A percentile compares a stretch with the other conserved stretches of the same genome.
These are phyloP conservation scores for Spatula versicolor DNA, from an alignment of 2,797 vertebrate species.

Conservation along the genomic window DNA sequence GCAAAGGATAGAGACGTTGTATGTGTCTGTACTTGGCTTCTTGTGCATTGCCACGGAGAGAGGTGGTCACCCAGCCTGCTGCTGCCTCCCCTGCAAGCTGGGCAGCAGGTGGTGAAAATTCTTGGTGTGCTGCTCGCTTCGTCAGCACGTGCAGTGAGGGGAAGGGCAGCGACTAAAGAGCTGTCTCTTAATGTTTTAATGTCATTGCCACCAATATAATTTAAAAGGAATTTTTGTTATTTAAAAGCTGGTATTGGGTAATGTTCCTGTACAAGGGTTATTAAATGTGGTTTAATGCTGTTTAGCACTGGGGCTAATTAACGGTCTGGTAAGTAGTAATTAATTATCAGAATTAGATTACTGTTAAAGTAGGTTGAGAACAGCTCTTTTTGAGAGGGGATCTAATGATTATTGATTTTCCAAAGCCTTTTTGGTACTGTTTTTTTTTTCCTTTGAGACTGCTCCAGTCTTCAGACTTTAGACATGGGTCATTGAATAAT, in stretches of 20 bases:
- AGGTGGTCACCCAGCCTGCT: not conserved
- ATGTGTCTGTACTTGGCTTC: not conserved
- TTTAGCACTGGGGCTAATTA: conserved; percentile 17
- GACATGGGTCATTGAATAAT: not conserved
- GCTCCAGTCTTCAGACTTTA: not conserved
- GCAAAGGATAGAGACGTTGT: not conserved
- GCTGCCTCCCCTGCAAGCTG: fast-evolving
- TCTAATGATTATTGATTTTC: not conserved
- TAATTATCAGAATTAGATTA: conserved; percentile 20
- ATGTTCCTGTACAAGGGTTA: not conserved
- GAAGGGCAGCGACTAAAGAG: not conserved
- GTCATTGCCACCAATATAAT: not conserved
- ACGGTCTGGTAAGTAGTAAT: not conserved
- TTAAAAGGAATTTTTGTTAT: conserved; percentile 6
- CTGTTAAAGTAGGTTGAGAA: not conserved
- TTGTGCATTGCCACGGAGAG: not conserved
- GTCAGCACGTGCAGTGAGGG: not conserved
- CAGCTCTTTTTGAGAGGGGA: not conserved
- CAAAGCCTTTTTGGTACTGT: not conserved
- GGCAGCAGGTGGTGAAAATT: not conserved
- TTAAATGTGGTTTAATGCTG: not conserved
- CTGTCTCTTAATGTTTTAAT: not conserved
- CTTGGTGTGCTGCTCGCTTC: not conserved
- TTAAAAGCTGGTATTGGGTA: not conserved
- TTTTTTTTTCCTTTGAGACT: not conserved